Evolutionary conservation across 2,888 invertebrate species (phyloP), one percentile per base, ranked within the genome.

Genomic region (Torymus auratus): DNA sequence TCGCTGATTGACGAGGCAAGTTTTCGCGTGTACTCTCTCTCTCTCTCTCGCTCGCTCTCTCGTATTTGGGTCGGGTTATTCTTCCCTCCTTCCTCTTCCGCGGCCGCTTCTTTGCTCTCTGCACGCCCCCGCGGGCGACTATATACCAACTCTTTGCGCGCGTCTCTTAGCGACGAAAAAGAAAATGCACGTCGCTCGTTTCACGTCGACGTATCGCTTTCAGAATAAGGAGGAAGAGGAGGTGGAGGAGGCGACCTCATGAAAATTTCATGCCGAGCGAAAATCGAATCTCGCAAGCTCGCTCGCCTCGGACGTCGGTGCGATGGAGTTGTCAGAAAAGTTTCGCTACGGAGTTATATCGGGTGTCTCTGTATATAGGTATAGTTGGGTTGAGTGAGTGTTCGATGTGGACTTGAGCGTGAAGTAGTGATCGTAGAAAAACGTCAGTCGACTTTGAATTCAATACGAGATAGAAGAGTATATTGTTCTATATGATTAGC

Each of bases 1-100:
- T 77, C n/a, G 84, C 88, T 90, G 90, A 90, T 90, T 86, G 88
- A 91, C 90, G 90, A 89, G 88, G 87, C 85, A 90, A 91, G 87
- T 91, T 91, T 89, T 88, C 88, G 85, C 86, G 72, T 64, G 61
- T 52, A 23, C 12, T 20, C 20, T 14, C 3, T 52, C 74, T 41
- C 64, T 69, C 86, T 87, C 53, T 13, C 55, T 23, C 60, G 7
- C 86, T 86, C 1, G 64, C 20, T 53, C 10, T 87, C 78, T 86
- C 84, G 88, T 87, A 90, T 90, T 90, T 90, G 88, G 90, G 89
- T 90, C 89, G 89, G 86, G 83, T 87, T 87, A 83, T 85, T 83
- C 80, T 69, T 67, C 60, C 28, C 60, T 55, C 62, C 61, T 73
- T 58, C 55, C 56, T 83, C 78, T 82, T 80, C 67, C 77, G 70